Evolutionary conservation across 2,888 invertebrate species (phyloP), one percentile per base, ranked within the genome.

Genomic region (Parnassius glacialis): DNA sequence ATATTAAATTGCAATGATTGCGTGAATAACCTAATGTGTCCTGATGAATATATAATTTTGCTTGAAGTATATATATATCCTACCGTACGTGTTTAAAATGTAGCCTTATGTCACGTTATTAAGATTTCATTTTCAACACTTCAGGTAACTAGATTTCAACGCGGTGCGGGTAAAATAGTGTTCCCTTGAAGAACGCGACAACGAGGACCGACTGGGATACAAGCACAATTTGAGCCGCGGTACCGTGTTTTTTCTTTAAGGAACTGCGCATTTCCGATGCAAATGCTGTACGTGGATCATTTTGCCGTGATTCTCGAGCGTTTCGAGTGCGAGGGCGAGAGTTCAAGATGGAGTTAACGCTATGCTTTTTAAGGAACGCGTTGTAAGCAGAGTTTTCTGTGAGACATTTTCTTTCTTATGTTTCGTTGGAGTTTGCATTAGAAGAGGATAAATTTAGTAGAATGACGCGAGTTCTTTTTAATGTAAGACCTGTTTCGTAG

Each of bases 261-360:
- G 73, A 76, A 77, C 76, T 75, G 82, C 77, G 79, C 82, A 84
- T 81, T 85, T 82, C 75, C 78, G 76, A 86, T 76, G 75, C 71
- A 74, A 76, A 76, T 81, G 79, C 81, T 73, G 74, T 82, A 80
- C 83, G 83, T 80, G 84, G 77, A 83, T 85, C 85, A 84, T 86
- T 85, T 85, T 81, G 83, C 79, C 74, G 81, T 84, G 85, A 84
- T 85, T 86, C 82, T 79, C 79, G 81, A 80, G 73, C 80, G 80
- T 83, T 85, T 82, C 80, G 64, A 65, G 81, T 72, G 78, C 70
- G 74, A 64, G 70, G 74, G 44, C 70, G 69, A 71, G 71, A 70
- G 73, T 76, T 76, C 61, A 47, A 52, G 54, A 44, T 45, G 44
- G 64, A 64, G 61, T 65, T 67, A 57, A 53, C 47, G 60, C 54